Base-by-base conservation (phyloP, 2,113 vertebrate species). In the Oryzias melastigma region DNA sequence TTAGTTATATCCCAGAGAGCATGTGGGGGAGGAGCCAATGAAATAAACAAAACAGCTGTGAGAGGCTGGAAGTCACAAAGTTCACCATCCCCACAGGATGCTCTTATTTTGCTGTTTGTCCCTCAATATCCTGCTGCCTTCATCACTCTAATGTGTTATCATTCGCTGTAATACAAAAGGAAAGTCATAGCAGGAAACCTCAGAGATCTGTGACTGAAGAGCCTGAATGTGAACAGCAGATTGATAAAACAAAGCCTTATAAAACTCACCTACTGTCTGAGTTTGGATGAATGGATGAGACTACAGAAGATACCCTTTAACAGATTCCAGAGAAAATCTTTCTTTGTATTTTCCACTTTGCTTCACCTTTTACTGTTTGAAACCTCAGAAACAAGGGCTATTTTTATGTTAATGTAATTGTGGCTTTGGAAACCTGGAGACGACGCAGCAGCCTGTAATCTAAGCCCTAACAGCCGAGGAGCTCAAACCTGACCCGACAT, bases 21-120 rank as follows among this genome's bases (percentile, higher is more conserved):
- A 5, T 46, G 52, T 24, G 47, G 49, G 54, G 53, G 67, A 1
- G 18, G 65, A 43, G 62, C 53, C 16, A 63, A 63, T 56, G 17
- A 62, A 68, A 60, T 72, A 82, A 77, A 83, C 71, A 79, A 62
- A 68, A 69, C 49, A 14, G 27, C 49, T 44, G 49, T 61, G n/a
- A 5, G 59, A 71, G 58, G 62, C 65, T 25, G 81, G 77, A 80
- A 74, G 77, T 66, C 59, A 75, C 62, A 72, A 71, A 85, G 77
- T 78, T 80, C 78, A 76, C 58, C 42, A 71, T 80, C 75, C 71
- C 73, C 40, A 52, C 25, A 78, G 77, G 63, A 83, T 70, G 47
- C 41, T 29, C 19, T 78, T 68, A 57, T 73, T 68, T 75, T 56
- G 43, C 53, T 68, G 35, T 7, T 80, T 71, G 62, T 13, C 18